Base-by-base conservation (phyloP, 2,888 invertebrate genomes). In the Rosalia funebris region DNA sequence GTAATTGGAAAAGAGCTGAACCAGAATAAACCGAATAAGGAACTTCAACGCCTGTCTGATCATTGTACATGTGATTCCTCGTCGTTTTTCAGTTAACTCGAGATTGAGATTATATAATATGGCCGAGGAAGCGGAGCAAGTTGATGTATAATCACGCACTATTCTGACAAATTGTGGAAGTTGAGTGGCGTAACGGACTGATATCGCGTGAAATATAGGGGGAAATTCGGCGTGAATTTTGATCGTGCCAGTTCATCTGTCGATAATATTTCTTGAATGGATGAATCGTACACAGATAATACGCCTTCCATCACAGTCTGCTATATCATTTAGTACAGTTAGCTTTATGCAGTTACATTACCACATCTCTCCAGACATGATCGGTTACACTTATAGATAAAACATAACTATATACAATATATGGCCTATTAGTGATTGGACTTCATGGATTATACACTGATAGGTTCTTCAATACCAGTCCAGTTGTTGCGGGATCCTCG, bases 1-100 rank as follows among this genome's bases (percentile, higher is more conserved):
- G 75, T 79, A 79, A 79, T 79, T 79, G 79, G 78, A 79, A 78
- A 78, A 73, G 76, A 76, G 73, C 75, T 75, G 77, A 76, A 73
- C 72, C 75, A 77, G 77, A 79, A 79, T 77, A 77, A 78, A 77
- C 77, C 76, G 77, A 77, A 78, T 77, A 77, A 77, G 77, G 76
- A 78, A 78, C 76, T 76, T 74, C 75, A 53, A 37, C 53, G 53
- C 53, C 53, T 32, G 53, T 53, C 42, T 32, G 53, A 53, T 53
- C 42, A 11, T 53, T 17, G 53, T 42, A 42, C 42, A 42, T 32
- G 42, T 53, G 42, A 53, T 53, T 46, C 42, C 42, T 19, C 17
- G n/a, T 39, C 15, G 41, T 53, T 41, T 42, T 42, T 42, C 42
- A 31, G 53, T 16, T 20, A 50, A 20, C 19, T 10, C n/a, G 19